These are phyloP conservation scores for Monopis laevigella DNA, from an alignment of 2,888 invertebrate genomes.

Conservation along the genomic window DNA sequence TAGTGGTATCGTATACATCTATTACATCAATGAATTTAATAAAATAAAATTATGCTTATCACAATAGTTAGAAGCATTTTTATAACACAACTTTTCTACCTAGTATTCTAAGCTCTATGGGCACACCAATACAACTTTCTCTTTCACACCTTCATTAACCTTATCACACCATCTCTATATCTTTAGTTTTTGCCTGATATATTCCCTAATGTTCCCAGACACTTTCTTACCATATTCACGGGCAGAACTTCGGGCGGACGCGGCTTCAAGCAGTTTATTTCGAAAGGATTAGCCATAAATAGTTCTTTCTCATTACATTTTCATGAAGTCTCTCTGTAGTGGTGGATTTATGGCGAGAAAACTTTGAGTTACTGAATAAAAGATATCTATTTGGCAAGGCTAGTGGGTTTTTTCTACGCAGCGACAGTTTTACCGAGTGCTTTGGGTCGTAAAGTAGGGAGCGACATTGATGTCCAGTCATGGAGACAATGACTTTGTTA, in stretches of 20 bases:
- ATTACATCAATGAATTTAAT: too few species aligned
- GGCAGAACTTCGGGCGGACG: slow-evolving; percentile 40
- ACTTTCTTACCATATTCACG: slow-evolving; percentile 39
- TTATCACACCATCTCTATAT: slow-evolving; percentile 29
- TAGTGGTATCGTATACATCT: too few species aligned
- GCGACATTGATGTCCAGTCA: not conserved
- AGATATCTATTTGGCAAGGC: slow-evolving; percentile 50
- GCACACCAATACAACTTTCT: slow-evolving; percentile 25
- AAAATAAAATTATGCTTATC: too few species aligned
- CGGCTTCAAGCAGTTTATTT: slow-evolving; percentile 50
- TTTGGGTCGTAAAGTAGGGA: not conserved
- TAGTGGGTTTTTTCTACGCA: slow-evolving; percentile 9
- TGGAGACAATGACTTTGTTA: too few species aligned
- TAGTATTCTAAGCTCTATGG: too few species aligned
- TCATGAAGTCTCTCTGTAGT: slow-evolving; percentile 55
- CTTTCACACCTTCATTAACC: slow-evolving; percentile 26
- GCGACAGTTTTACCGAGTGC: slow-evolving; percentile 29
- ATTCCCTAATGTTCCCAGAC: slow-evolving; percentile 32
- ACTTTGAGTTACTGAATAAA: slow-evolving; percentile 64
- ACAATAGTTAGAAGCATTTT: too few species aligned
- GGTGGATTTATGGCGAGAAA: slow-evolving; percentile 59
- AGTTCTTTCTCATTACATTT: slow-evolving; percentile 61
- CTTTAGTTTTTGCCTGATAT: slow-evolving; percentile 36
- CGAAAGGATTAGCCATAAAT: slow-evolving; percentile 64
- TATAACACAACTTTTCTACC: too few species aligned